Percentiles rank a stretch among this genome's conserved stretches.
Evolutionary conservation across 2,888 invertebrate species (phyloP).

Genomic region (Ophion costatus): DNA sequence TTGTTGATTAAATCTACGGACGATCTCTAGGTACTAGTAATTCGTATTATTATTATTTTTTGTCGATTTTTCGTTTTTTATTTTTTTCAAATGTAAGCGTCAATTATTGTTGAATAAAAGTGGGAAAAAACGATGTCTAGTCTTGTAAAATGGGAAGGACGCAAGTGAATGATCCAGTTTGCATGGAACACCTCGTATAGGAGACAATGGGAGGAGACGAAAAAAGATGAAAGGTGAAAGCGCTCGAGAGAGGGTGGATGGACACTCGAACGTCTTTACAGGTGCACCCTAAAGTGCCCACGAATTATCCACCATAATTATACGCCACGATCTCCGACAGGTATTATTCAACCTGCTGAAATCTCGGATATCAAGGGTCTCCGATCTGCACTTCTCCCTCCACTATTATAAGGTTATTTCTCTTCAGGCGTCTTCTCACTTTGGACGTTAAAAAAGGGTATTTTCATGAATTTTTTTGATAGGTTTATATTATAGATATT

Average conservation of each 20-base stretch:
- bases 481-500: no score
- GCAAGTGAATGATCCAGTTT: not conserved
- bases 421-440: no score
- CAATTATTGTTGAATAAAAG: not conserved
- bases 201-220: not conserved
- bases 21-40: not conserved
- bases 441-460: no score
- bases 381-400: conserved; percentile 13
- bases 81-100: not conserved
- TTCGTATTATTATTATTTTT: not conserved
- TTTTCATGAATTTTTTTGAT: no score
- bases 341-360: conserved; percentile 71
- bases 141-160: not conserved
- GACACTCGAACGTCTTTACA: conserved; percentile 71
- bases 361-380: conserved; percentile 71
- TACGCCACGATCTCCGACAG: conserved; percentile 70
- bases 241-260: conserved; percentile 41
- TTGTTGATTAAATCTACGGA: no score
- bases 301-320: conserved; percentile 79
- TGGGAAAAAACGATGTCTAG: not conserved
- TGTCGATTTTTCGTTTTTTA: not conserved
- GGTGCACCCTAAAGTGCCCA: conserved; percentile 76
- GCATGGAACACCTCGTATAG: conserved; percentile 13
- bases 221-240: conserved; percentile 38
- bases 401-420: conserved; percentile 38